These are phyloP conservation scores for Luidia sarsii DNA, from an alignment of 53 echinoderm and acorn worm genomes.

Conservation along the genomic window DNA sequence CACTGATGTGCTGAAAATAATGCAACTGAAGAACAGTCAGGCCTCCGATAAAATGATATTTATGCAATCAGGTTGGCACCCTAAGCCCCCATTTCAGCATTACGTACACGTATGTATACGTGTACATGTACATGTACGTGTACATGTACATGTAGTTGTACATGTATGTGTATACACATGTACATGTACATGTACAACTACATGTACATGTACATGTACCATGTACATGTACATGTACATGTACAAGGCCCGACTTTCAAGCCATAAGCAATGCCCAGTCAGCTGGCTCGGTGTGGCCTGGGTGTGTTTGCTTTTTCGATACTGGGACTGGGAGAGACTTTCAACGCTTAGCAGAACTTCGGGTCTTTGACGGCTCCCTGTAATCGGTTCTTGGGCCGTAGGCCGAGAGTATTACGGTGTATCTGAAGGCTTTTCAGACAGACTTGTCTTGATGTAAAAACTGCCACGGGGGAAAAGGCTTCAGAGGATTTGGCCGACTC, in stretches of 20 bases:
- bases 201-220: not conserved
- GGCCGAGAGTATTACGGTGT: no score
- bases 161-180: not conserved
- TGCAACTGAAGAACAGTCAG: no score
- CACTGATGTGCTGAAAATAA: no score
- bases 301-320: not conserved
- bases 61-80: no score
- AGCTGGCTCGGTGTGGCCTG: no score
- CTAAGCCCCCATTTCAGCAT: no score
- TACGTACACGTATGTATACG: not conserved
- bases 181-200: not conserved
- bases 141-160: not conserved
- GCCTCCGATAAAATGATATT: no score
- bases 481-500: no score
- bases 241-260: not conserved
- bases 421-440: no score
- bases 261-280: no score
- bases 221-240: not conserved
- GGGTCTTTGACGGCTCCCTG: not conserved
- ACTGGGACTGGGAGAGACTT: not conserved
- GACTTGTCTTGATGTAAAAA: no score
- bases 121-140: conserved; percentile 1
- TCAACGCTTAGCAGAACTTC: not conserved
- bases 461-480: no score
- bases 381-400: not conserved